phyloP scores from a whole-genome alignment of 2,797 vertebrate species.

The Nannoperca obscura region DNA sequence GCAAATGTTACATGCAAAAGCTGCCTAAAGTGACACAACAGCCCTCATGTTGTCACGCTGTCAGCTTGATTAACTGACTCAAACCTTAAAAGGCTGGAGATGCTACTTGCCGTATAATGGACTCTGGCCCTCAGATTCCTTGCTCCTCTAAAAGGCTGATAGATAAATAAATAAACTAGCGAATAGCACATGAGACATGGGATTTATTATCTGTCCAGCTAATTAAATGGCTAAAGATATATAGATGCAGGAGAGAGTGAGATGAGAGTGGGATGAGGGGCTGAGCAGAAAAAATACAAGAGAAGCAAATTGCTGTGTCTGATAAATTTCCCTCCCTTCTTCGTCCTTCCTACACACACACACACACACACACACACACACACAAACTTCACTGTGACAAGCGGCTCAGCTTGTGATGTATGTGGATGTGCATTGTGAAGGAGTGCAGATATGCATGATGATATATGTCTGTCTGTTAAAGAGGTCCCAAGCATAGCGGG shows the following conservation, averaged over 20 bases:
- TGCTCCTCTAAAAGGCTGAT: slow-evolving; percentile 61
- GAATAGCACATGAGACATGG: slow-evolving; percentile 56
- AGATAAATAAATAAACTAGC: slow-evolving; percentile 76
- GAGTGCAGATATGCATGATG: slow-evolving; percentile 53
- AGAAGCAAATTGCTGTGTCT: slow-evolving; percentile 56
- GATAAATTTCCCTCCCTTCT: slow-evolving; percentile 61
- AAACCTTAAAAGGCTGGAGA: slow-evolving; percentile 65
- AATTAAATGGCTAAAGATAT: slow-evolving; percentile 85
- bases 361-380: slow-evolving; percentile 10
- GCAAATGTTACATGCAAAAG: slow-evolving; percentile 23
- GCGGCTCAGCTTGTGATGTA: slow-evolving; percentile 40
- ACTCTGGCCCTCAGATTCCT: slow-evolving; percentile 55
- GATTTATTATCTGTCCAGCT: slow-evolving; percentile 84
- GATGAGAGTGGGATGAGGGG: slow-evolving; percentile 69
- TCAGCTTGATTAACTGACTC: slow-evolving; percentile 67
- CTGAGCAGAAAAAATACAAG: slow-evolving; percentile 59
- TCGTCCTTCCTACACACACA: not conserved
- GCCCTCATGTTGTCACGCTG: slow-evolving; percentile 35
- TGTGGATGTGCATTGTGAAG: slow-evolving; percentile 24
- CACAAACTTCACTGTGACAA: slow-evolving; percentile 53
- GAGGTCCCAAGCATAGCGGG: slow-evolving; percentile 35
- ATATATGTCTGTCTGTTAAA: slow-evolving; percentile 55
- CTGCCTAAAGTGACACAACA: slow-evolving; percentile 27
- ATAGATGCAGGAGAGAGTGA: slow-evolving; percentile 58
- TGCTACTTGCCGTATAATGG: slow-evolving; percentile 70